A percentile compares a stretch with the other conserved stretches of the same genome.
phyloP scores from a whole-genome alignment of 1,140 invertebrate genomes.

The Chelonus insularis region DNA sequence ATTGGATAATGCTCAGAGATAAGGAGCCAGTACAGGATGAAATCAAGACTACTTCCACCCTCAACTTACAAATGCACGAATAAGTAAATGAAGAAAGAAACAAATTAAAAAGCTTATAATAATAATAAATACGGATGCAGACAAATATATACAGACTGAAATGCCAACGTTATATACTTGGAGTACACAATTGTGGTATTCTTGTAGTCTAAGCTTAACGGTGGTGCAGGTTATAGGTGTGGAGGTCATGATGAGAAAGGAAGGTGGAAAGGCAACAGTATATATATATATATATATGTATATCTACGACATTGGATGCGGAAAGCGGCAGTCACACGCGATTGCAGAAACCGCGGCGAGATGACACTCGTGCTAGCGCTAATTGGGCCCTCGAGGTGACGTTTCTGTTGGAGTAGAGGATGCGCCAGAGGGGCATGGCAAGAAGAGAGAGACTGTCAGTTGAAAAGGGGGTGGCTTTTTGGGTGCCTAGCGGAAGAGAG shows the following conservation, averaged over 20 bases:
- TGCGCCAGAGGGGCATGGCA: slow-evolving; percentile 30
- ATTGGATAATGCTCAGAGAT: slow-evolving; percentile 48
- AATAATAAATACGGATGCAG: background rate
- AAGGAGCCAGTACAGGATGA: slow-evolving; percentile 19
- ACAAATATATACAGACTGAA: slow-evolving; percentile 19
- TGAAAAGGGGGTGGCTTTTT: slow-evolving; percentile 22
- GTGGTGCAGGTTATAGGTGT: background rate
- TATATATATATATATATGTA: too few species aligned
- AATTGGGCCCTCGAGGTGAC: slow-evolving; percentile 60
- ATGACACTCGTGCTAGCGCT: slow-evolving; percentile 58
- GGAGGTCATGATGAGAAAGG: slow-evolving; percentile 13
- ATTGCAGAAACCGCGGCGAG: slow-evolving; percentile 55
- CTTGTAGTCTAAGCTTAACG: slow-evolving; percentile 15
- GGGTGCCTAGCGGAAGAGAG: slow-evolving; percentile 18
- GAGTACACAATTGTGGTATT: slow-evolving; percentile 15
- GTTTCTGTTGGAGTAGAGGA: slow-evolving; percentile 22
- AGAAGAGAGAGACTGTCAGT: background rate
- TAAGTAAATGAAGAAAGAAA: background rate
- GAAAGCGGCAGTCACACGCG: slow-evolving; percentile 55
- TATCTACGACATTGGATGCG: slow-evolving; percentile 30
- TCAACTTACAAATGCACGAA: background rate
- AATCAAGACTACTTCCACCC: slow-evolving; percentile 3
- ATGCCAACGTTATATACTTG: background rate
- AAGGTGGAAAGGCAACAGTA: background rate
- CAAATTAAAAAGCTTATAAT: slow-evolving; percentile 3